These are phyloP conservation scores for Thereva unica DNA, from an alignment of 2,888 invertebrate genomes.

Conservation along the genomic window DNA sequence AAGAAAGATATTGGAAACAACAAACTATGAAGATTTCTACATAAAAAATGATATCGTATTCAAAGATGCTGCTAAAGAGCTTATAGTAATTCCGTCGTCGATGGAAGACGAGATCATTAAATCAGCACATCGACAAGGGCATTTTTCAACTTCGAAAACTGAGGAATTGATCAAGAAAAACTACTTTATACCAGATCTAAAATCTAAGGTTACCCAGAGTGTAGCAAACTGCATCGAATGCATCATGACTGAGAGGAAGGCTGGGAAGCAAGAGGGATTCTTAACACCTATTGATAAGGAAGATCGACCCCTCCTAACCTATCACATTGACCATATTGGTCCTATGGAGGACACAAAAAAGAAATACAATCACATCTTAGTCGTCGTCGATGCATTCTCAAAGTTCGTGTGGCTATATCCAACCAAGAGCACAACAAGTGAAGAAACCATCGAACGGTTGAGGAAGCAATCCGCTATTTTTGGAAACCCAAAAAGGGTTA, in stretches of 20 bases:
- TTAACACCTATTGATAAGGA: conserved; percentile 24
- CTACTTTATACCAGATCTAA: conserved; percentile 15
- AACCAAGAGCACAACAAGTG: neutral
- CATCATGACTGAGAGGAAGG: conserved; percentile 5
- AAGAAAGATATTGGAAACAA: conserved; percentile 14
- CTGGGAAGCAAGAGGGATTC: conserved; percentile 30
- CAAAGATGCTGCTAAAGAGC: neutral
- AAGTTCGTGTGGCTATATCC: conserved; percentile 5
- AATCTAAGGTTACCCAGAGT: neutral
- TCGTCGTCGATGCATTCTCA: neutral
- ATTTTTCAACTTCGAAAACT: conserved; percentile 18
- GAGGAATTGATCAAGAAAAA: conserved; percentile 12
- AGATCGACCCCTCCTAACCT: conserved; percentile 18
- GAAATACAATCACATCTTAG: conserved; percentile 13
- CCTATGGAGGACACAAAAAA: conserved; percentile 14
- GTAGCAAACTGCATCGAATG: conserved; percentile 11
- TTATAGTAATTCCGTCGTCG: conserved; percentile 26
- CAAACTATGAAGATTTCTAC: conserved; percentile 12
- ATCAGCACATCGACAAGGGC: conserved; percentile 20
- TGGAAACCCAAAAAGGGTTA: conserved; percentile 46
- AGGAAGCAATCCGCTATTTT: conserved; percentile 26
- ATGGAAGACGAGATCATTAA: conserved; percentile 29
- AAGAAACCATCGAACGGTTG: conserved; percentile 2
- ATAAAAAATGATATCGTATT: neutral
- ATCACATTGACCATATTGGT: conserved; percentile 29